Evolutionary conservation across 1,140 invertebrate species (phyloP).

Genomic region (Cylas formicarius): DNA sequence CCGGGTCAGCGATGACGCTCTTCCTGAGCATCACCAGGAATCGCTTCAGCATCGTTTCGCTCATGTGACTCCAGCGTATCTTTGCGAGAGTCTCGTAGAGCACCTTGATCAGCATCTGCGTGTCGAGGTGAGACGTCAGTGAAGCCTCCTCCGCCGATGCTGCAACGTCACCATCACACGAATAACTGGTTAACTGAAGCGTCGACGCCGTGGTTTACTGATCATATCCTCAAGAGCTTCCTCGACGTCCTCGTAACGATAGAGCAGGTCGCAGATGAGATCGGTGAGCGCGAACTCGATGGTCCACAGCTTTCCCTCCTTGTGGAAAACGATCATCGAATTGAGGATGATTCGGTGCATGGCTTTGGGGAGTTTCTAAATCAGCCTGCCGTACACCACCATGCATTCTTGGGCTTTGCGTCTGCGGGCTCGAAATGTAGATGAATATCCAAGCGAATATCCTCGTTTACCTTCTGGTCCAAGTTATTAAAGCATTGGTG

Average conservation of each 20-base stretch:
- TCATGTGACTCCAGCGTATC: constrained; percentile 45
- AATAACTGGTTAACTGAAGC: not conserved
- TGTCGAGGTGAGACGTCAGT: constrained; percentile 11
- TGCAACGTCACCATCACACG: not conserved
- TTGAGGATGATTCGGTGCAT: constrained; percentile 21
- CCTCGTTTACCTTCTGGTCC: constrained; percentile 26
- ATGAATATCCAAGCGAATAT: too few relatives aligned
- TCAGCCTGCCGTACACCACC: constrained; percentile 14
- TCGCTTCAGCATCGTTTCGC: constrained; percentile 40
- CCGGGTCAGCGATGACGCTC: constrained; percentile 37
- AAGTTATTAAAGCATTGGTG: constrained; percentile 11
- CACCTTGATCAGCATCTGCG: constrained; percentile 38
- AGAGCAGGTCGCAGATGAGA: constrained; percentile 18
- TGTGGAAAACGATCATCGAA: constrained; percentile 28
- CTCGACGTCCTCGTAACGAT: constrained; percentile 16
- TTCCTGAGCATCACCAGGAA: constrained; percentile 45
- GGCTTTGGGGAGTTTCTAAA: constrained; percentile 11
- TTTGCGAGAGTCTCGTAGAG: constrained; percentile 44
- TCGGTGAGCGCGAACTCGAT: constrained; percentile 26
- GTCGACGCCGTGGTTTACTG: constrained; percentile 7
- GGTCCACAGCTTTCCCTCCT: constrained; percentile 26
- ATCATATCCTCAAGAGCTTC: constrained; percentile 22
- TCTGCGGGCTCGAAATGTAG: not conserved
- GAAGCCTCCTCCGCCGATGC: constrained; percentile 15
- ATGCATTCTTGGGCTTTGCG: constrained; percentile 17